A percentile compares a stretch with the other conserved stretches of the same genome.
Conservation (phyloP, 2,113 vertebrate species). For the Sorex fumeus region DNA sequence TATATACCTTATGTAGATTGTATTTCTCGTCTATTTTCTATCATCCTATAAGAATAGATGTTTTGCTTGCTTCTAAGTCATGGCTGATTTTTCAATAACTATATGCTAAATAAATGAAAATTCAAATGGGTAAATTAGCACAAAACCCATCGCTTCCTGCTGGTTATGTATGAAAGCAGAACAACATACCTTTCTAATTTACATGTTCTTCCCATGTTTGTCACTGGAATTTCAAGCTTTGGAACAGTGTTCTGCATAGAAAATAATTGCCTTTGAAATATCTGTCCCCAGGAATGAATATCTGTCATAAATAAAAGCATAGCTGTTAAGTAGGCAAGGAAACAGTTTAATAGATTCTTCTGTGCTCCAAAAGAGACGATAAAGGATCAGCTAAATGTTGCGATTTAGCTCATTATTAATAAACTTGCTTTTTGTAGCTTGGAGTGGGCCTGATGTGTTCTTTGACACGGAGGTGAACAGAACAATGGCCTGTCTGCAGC, state of each 20-base stretch:
- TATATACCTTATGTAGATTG: background rate
- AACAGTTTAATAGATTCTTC: background rate
- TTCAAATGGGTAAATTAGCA: background rate
- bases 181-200: background rate
- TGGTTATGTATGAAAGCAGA: constrained; percentile 3
- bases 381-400: background rate
- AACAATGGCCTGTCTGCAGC: background rate
- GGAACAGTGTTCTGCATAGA: background rate
- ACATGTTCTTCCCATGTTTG: background rate
- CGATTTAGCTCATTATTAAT: background rate
- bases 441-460: background rate
- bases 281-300: background rate
- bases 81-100: background rate
- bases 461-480: background rate
- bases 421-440: background rate
- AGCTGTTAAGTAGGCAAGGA: background rate
- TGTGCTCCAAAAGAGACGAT: background rate
- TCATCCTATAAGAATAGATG: background rate
- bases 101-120: background rate
- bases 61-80: background rate
- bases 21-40: background rate
- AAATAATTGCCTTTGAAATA: constrained; percentile 5
- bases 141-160: background rate
- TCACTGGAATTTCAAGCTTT: constrained; percentile 40
- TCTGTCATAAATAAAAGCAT: constrained; percentile 16